phyloP scores from a whole-genome alignment of 2,113 vertebrate genomes.

The Ciconia maguari region DNA sequence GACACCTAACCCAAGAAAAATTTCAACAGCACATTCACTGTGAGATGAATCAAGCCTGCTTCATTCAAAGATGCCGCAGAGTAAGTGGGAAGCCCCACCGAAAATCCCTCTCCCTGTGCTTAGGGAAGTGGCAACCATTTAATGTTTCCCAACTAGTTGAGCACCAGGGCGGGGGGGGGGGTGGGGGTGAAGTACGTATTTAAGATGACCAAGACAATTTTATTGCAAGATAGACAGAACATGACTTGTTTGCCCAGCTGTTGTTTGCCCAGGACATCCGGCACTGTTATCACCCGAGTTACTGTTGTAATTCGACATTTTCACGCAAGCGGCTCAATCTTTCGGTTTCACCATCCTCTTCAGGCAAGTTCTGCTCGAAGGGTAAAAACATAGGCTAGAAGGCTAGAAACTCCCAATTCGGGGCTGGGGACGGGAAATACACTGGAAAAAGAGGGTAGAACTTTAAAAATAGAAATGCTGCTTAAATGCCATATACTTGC shows the following conservation, averaged over 20 bases:
- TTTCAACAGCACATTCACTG: neutral
- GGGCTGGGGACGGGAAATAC: neutral
- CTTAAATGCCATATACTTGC: constrained; percentile 29
- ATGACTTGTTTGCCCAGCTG: constrained; percentile 59
- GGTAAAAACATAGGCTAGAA: neutral
- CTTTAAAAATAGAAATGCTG: constrained; percentile 41
- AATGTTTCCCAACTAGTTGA: neutral
- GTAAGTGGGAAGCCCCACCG: constrained; percentile 1
- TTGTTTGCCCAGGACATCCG: constrained; percentile 42
- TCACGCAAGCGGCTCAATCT: neutral
- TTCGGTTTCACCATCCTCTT: constrained; percentile 17
- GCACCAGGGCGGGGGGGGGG: neutral
- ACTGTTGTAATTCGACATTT: neutral
- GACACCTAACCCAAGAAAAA: constrained; percentile 5
- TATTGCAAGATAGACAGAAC: constrained; percentile 43
- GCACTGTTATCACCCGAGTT: neutral
- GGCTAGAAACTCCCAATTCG: neutral
- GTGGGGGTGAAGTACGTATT: neutral
- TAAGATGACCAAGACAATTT: constrained; percentile 31
- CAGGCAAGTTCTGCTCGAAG: neutral
- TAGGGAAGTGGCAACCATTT: neutral
- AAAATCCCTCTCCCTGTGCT: neutral
- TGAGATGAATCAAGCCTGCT: neutral
- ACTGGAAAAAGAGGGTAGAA: constrained; percentile 9
- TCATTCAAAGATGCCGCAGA: neutral